phyloP scores from a whole-genome alignment of 2,888 invertebrate genomes.

The Pheosia gnoma region DNA sequence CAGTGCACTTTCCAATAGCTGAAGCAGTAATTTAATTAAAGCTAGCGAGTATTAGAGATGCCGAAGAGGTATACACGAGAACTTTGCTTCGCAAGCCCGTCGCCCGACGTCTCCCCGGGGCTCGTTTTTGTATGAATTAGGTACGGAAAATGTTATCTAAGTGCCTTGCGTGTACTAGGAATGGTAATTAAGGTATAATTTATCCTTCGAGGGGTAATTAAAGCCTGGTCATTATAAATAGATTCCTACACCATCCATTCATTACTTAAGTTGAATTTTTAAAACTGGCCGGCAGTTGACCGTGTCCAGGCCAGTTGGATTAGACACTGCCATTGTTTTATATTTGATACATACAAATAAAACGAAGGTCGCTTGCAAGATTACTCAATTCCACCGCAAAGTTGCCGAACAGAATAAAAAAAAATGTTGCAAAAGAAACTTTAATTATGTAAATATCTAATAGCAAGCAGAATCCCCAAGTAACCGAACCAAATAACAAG shows the following conservation, averaged over 20 bases:
- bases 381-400: not conserved
- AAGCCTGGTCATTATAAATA: no score
- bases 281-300: no score
- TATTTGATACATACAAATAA: not conserved
- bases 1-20: conserved; percentile 57
- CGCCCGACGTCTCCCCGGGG: conserved; percentile 36
- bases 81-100: conserved; percentile 42
- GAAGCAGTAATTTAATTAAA: conserved; percentile 74
- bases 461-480: conserved; percentile 24
- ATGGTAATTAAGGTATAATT: no score
- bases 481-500: conserved; percentile 29
- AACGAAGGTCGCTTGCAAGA: conserved; percentile 4
- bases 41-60: conserved; percentile 62
- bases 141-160: conserved; percentile 23
- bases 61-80: conserved; percentile 59
- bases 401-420: not conserved
- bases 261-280: no score
- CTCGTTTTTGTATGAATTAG: conserved; percentile 49
- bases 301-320: no score
- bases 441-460: conserved; percentile 14
- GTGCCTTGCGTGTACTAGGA: not conserved
- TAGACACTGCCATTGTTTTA: not conserved
- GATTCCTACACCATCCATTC: no score
- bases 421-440: not conserved
- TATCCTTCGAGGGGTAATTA: no score